A percentile compares a stretch with the other conserved stretches of the same genome.
These are phyloP conservation scores for Ceratina calcarata DNA, from an alignment of 1,140 invertebrate genomes.

Conservation along the genomic window DNA sequence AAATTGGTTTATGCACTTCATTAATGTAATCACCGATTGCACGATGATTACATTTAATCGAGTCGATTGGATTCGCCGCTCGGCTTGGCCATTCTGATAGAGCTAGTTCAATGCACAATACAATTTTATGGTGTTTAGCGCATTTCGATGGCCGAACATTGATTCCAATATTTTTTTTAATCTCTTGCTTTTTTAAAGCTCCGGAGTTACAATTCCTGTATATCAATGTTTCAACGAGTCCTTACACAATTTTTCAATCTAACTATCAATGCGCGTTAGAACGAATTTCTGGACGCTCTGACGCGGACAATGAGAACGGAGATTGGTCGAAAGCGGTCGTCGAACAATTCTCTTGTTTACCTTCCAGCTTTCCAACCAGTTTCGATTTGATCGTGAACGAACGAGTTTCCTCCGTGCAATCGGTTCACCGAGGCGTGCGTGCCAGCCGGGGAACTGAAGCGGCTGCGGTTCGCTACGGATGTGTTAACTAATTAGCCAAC, in stretches of 20 bases:
- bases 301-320: slow-evolving; percentile 12
- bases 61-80: slow-evolving; percentile 27
- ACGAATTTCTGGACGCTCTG: slow-evolving; percentile 4
- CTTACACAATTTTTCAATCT: too few relatives aligned
- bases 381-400: slow-evolving; percentile 7
- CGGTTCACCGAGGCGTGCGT: slow-evolving; percentile 31
- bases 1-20: slow-evolving; percentile 42
- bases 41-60: slow-evolving; percentile 45
- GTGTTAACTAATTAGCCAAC: slow-evolving; percentile 63
- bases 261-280: neutral
- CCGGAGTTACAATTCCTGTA: too few relatives aligned
- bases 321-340: neutral
- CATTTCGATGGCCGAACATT: too few relatives aligned
- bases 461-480: slow-evolving; percentile 42
- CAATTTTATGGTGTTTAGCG: neutral
- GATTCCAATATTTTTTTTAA: too few relatives aligned
- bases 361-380: slow-evolving; percentile 21
- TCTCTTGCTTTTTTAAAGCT: too few relatives aligned
- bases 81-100: neutral
- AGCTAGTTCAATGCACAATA: neutral
- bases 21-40: slow-evolving; percentile 46
- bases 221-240: too few relatives aligned
- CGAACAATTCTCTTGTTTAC: slow-evolving; percentile 37
- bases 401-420: slow-evolving; percentile 19
- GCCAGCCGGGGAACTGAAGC: slow-evolving; percentile 30